A percentile compares a stretch with the other conserved stretches of the same genome.
These are phyloP conservation scores for Elymnias hypermnestra DNA, from an alignment of 1,140 invertebrate genomes.

Conservation along the genomic window DNA sequence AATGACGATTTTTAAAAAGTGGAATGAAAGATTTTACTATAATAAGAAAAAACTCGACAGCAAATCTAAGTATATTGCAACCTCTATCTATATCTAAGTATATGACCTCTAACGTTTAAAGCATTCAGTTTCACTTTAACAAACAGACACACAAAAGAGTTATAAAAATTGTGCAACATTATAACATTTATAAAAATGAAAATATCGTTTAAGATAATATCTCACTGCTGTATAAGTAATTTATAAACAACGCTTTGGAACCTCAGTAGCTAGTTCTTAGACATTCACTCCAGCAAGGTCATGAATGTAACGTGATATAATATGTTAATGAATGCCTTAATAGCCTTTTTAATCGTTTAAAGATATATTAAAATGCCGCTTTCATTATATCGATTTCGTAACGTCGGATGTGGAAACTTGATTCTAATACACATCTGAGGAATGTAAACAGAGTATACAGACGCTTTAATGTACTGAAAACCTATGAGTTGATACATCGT, in stretches of 20 bases:
- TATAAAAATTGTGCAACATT: too few species aligned
- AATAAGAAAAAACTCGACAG: too few species aligned
- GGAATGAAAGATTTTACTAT: too few species aligned
- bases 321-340: not conserved
- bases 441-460: slow-evolving; percentile 9
- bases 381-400: slow-evolving; percentile 11
- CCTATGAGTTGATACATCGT: too few species aligned
- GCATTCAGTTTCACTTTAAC: too few species aligned
- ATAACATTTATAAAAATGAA: not conserved
- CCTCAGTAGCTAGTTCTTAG: slow-evolving; percentile 9
- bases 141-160: too few species aligned
- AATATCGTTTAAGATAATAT: not conserved
- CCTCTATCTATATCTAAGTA: too few species aligned
- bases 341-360: slow-evolving; percentile 22
- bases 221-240: not conserved
- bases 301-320: slow-evolving; percentile 16
- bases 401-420: slow-evolving; percentile 11
- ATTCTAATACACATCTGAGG: slow-evolving; percentile 7
- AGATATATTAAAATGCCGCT: not conserved
- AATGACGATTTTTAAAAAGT: too few species aligned
- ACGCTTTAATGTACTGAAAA: not conserved
- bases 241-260: not conserved
- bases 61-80: too few species aligned
- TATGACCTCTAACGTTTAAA: too few species aligned
- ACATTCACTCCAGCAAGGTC: slow-evolving; percentile 57